A percentile compares a stretch with the other conserved stretches of the same genome.
These are phyloP conservation scores for Bombus affinis DNA, from an alignment of 1,140 invertebrate genomes.

Conservation along the genomic window DNA sequence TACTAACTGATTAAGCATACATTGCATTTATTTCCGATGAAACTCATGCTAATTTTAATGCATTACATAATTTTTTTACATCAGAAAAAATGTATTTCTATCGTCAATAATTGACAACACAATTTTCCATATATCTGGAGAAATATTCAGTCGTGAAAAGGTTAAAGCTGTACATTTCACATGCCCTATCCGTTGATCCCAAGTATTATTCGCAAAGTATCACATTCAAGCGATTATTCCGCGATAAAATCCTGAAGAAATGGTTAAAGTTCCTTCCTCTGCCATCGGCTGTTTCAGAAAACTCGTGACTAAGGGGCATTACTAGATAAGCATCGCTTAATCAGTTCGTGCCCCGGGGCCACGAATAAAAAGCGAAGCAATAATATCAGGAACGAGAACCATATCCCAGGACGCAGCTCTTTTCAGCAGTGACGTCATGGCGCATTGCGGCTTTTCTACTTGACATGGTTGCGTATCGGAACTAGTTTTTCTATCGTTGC, in stretches of 20 bases:
- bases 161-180: not conserved
- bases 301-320: conserved; percentile 10
- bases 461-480: conserved; percentile 48
- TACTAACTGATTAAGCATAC: no score
- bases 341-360: conserved; percentile 5
- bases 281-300: not conserved
- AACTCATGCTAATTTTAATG: no score
- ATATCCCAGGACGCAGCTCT: conserved; percentile 22
- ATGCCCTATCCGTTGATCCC: not conserved
- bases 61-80: no score
- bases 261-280: not conserved
- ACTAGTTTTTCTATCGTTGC: conserved; percentile 34
- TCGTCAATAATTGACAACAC: no score
- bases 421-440: conserved; percentile 48
- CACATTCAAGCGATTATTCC: not conserved
- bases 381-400: not conserved
- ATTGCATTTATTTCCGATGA: no score
- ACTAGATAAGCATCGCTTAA: conserved; percentile 34
- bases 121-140: no score
- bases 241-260: not conserved
- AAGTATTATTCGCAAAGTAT: not conserved
- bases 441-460: conserved; percentile 54
- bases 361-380: not conserved
- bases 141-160: not conserved
- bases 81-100: no score